Conservation (phyloP, 2,797 vertebrate genomes). For the Poeciliopsis presidionis region DNA sequence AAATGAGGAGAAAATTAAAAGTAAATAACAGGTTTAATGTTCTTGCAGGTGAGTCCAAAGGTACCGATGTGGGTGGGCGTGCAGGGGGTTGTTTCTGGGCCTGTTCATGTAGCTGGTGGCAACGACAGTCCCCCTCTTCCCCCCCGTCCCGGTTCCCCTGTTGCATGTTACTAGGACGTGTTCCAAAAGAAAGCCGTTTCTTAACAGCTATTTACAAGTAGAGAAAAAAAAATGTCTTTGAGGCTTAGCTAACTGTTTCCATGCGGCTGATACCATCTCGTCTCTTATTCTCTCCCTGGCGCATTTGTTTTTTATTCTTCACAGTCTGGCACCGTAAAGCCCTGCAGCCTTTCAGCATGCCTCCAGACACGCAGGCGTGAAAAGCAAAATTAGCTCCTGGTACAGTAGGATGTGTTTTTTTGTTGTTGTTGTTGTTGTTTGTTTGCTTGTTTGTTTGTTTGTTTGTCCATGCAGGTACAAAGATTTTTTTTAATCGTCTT, state of each 20-base stretch:
- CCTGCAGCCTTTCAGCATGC: slow-evolving; percentile 50
- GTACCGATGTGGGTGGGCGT: slow-evolving; percentile 32
- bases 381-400: slow-evolving; percentile 39
- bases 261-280: slow-evolving; percentile 73
- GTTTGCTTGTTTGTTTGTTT: background rate
- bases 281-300: slow-evolving; percentile 18
- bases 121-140: background rate
- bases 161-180: slow-evolving; percentile 55
- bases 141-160: slow-evolving; percentile 5
- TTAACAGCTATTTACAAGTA: slow-evolving; percentile 59
- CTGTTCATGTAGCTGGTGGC: background rate
- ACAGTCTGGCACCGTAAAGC: slow-evolving; percentile 53
- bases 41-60: slow-evolving; percentile 68
- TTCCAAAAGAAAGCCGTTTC: slow-evolving; percentile 57
- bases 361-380: slow-evolving; percentile 32
- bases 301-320: slow-evolving; percentile 57
- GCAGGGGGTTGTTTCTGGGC: slow-evolving; percentile 16
- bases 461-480: background rate
- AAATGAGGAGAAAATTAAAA: slow-evolving; percentile 71
- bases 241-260: slow-evolving; percentile 70
- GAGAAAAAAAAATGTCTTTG: slow-evolving; percentile 19
- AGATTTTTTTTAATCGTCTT: slow-evolving; percentile 25
- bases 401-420: background rate
- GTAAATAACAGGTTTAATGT: slow-evolving; percentile 66
- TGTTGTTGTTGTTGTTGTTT: background rate